Percentiles rank a stretch among this genome's conserved stretches.
Conservation (phyloP, 2,888 invertebrate genomes). For the Ariolimax columbianus region DNA sequence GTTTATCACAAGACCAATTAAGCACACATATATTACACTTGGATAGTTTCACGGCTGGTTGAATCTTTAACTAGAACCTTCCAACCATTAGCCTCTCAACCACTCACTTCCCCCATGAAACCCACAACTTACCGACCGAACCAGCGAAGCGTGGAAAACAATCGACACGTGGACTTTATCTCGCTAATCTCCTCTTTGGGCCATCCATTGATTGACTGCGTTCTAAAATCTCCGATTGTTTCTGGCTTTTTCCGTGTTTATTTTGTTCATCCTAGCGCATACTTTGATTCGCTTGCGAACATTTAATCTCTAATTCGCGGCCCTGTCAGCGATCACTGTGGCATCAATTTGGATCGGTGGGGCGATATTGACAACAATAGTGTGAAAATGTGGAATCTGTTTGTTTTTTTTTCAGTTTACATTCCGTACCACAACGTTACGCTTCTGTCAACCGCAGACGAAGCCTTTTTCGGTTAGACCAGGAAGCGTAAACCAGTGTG, state of each 20-base stretch:
- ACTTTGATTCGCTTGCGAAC: background rate
- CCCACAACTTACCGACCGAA: background rate
- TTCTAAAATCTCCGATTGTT: background rate
- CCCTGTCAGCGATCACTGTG: background rate
- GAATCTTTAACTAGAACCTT: no score
- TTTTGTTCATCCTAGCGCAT: background rate
- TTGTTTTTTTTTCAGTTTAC: no score
- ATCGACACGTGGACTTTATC: background rate
- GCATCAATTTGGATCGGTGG: background rate
- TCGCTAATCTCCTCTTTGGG: background rate
- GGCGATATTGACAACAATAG: no score
- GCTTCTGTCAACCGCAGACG: no score
- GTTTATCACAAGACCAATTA: no score
- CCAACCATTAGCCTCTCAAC: background rate
- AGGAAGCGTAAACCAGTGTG: no score
- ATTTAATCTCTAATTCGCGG: background rate
- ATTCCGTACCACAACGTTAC: no score
- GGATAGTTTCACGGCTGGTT: no score
- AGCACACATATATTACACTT: no score
- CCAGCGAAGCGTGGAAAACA: background rate
- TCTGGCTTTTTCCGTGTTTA: background rate
- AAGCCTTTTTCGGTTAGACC: no score
- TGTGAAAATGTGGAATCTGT: no score
- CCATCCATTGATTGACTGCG: background rate
- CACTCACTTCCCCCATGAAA: background rate